Conservation (phyloP, 2,888 invertebrate genomes). For the Cordilura impudica region DNA sequence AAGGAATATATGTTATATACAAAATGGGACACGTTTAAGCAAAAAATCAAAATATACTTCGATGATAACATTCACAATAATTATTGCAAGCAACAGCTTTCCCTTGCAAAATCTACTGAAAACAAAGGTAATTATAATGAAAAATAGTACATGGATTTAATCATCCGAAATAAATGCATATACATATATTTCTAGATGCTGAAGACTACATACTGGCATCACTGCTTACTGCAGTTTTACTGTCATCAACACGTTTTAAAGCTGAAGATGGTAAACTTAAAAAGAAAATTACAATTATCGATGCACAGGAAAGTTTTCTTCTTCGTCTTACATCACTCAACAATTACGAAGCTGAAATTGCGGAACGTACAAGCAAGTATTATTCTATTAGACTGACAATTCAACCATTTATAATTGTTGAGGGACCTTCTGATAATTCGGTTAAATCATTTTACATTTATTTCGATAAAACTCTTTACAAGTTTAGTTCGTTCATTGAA, state of each 20-base stretch:
- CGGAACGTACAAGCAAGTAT: conserved; percentile 24
- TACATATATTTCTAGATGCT: background rate
- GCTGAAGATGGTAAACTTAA: background rate
- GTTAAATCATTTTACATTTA: conserved; percentile 9
- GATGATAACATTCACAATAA: background rate
- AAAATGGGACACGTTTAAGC: too few relatives aligned
- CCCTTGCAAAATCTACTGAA: background rate
- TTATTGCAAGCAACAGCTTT: background rate
- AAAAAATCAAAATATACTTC: too few relatives aligned
- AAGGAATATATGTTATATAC: too few relatives aligned
- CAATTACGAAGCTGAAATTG: conserved; percentile 21
- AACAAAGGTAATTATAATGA: background rate
- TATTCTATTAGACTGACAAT: conserved; percentile 14
- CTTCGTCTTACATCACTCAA: conserved; percentile 12
- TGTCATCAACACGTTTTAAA: conserved; percentile 11
- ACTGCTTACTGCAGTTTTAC: conserved; percentile 19
- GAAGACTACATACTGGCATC: background rate
- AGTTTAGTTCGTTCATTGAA: conserved; percentile 35
- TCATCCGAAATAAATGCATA: background rate
- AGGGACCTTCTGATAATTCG: background rate
- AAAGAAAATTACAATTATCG: conserved; percentile 11
- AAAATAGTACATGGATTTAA: background rate
- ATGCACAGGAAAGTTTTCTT: conserved; percentile 41
- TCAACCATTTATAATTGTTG: conserved; percentile 5
- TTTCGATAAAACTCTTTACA: conserved; percentile 35